A percentile compares a stretch with the other conserved stretches of the same genome.
phyloP scores from a whole-genome alignment of 2,113 vertebrate genomes.

The Vireo altiloquus region DNA sequence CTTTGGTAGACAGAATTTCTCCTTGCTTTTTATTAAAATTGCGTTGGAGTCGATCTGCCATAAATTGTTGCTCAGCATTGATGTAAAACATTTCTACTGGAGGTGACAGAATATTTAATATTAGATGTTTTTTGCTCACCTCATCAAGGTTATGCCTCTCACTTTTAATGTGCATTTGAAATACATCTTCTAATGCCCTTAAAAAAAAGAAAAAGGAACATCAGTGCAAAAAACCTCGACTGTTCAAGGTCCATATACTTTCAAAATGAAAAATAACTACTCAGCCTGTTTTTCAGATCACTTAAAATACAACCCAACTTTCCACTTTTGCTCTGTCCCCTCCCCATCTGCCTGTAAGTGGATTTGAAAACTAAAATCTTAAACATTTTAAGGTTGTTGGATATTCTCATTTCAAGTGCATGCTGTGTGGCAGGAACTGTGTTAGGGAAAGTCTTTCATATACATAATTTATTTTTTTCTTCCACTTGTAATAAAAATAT shows the following conservation, averaged over 20 bases:
- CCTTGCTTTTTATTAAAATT: conserved; percentile 19
- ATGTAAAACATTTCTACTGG: background rate
- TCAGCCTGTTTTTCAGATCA: background rate
- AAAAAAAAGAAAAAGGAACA: conserved; percentile 27
- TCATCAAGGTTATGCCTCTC: conserved; percentile 46
- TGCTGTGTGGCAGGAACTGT: background rate
- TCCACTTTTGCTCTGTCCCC: background rate
- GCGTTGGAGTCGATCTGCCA: background rate
- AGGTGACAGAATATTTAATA: conserved; percentile 40
- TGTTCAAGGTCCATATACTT: background rate
- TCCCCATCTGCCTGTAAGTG: background rate
- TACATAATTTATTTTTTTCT: background rate
- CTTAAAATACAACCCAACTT: background rate
- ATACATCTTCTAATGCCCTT: conserved; percentile 37
- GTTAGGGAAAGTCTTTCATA: background rate
- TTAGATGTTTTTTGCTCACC: conserved; percentile 12
- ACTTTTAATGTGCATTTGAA: conserved; percentile 57
- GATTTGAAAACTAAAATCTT: background rate
- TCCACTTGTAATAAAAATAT: background rate
- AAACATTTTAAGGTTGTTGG: background rate
- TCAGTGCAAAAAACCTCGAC: background rate
- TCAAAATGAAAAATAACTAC: background rate
- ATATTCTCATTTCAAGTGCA: background rate
- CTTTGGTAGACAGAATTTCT: background rate
- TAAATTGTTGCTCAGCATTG: background rate